phyloP scores from a whole-genome alignment of 2,113 vertebrate species.

The Glaucomys volans region DNA sequence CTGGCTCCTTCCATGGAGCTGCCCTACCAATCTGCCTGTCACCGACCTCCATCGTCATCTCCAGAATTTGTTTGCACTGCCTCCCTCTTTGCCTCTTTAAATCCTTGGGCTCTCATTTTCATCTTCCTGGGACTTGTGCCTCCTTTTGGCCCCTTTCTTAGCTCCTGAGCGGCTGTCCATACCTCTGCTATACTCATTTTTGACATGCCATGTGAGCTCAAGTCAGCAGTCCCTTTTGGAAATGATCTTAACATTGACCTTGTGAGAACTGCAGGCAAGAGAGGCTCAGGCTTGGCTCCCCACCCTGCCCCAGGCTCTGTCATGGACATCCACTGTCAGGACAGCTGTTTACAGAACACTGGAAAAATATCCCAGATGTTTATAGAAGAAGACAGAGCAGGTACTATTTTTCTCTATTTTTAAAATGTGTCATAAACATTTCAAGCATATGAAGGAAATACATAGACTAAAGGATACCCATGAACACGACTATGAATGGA shows the following conservation, averaged over 20 bases:
- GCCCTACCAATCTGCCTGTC: accelerated
- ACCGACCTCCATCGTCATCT: background rate
- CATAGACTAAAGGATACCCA: background rate
- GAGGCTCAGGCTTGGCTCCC: background rate
- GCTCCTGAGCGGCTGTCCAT: background rate
- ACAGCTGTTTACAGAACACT: background rate
- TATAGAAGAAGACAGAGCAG: conserved; percentile 1
- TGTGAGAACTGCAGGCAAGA: background rate
- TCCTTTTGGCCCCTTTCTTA: background rate
- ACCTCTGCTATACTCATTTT: background rate
- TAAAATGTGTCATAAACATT: conserved; percentile 28
- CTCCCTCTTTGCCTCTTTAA: background rate
- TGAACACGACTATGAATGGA: background rate
- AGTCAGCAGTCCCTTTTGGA: background rate
- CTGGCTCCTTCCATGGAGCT: background rate
- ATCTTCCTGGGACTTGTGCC: background rate
- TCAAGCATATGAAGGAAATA: background rate
- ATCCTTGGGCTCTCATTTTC: background rate
- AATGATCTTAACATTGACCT: background rate
- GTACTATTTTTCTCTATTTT: background rate
- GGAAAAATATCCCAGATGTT: background rate
- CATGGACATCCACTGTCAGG: background rate
- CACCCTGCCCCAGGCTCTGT: background rate
- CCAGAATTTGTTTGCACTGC: background rate
- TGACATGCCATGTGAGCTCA: background rate